Evolutionary conservation across 2,797 vertebrate genomes (phyloP).

Genomic region (Pitangus sulphuratus): DNA sequence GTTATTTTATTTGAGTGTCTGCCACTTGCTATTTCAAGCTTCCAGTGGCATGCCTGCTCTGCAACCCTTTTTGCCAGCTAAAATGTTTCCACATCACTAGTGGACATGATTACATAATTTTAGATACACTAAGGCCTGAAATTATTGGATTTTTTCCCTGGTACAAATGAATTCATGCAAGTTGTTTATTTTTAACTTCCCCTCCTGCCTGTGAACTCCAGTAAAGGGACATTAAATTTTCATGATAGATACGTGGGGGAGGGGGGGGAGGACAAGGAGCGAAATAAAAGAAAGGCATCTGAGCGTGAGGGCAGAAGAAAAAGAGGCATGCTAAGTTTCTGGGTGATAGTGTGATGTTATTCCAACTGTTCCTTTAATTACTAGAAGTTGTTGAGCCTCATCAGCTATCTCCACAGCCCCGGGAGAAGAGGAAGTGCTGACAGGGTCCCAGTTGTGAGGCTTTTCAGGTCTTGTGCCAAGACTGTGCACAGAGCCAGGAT

Average conservation of each 20-base stretch:
- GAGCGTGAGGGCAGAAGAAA: not conserved
- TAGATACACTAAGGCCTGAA: not conserved
- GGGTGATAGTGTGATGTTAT: constrained; percentile 1
- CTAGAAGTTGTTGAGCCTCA: not conserved
- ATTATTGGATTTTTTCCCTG: not conserved
- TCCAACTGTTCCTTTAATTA: constrained; percentile 56
- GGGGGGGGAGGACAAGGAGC: not conserved
- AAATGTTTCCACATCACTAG: not conserved
- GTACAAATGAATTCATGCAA: not conserved
- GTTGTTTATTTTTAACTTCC: constrained; percentile 30
- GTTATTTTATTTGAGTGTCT: constrained; percentile 54
- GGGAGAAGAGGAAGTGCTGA: not conserved
- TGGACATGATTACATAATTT: constrained; percentile 41
- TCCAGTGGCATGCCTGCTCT: not conserved
- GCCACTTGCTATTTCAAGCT: constrained; percentile 46
- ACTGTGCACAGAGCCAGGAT: rapidly evolving
- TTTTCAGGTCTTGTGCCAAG: not conserved
- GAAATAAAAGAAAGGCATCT: not conserved
- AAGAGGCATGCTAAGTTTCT: not conserved
- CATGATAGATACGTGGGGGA: not conserved
- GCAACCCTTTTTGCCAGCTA: not conserved
- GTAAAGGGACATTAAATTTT: constrained; percentile 18
- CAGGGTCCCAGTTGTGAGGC: not conserved
- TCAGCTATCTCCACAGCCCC: not conserved
- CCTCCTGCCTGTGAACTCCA: constrained; percentile 1